Base-by-base conservation (phyloP, 2,797 vertebrate species). In the Dicrostonyx torquatus region DNA sequence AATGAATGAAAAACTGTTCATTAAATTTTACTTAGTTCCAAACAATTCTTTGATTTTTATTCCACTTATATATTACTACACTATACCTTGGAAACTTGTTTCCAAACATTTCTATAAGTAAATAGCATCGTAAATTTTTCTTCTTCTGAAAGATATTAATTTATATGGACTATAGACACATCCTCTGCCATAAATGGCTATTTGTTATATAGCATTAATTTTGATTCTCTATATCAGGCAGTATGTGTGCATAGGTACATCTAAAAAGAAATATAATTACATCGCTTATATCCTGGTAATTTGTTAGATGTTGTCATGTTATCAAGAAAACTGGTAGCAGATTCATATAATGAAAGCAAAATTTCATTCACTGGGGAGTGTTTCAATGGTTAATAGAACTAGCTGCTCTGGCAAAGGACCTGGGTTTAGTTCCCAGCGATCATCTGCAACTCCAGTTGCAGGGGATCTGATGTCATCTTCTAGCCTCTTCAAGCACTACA, bases 31-130 rank as follows among this genome's bases (percentile, higher is more conserved):
- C 77, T 76, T 90, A 66, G 89, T 68, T 96, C 58, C 55, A 48
- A 73, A 87, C 76, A 45, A 20, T 50, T 8, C 37, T 24, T 50
- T 89, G 34, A 68, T 87, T 89, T 91, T 94, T 82, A 20, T 60
- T 73, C 92, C 1, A 0, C 53, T 91, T 37, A 4, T 50, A 72
- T 87, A 53, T 90, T 75, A 93, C 77, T 76, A 11, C 22, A 62
- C 87, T 76, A 88, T 20, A 31, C 45, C 34, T 84, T 45, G 79
- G 37, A 92, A 89, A 70, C 70, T 84, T 91, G 84, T 90, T 93
- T 95, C 92, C 87, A 97, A 94, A 92, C 53, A 82, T 37, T 62
- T 92, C 60, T 10, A 60, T 79, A 89, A 95, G 66, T 94, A 90
- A 94, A 91, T 83, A 87, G 34, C 20, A 3, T 78, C 64, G 24